A percentile compares a stretch with the other conserved stretches of the same genome.
Conservation (phyloP, 2,113 vertebrate species). For the Cebidichthys violaceus region DNA sequence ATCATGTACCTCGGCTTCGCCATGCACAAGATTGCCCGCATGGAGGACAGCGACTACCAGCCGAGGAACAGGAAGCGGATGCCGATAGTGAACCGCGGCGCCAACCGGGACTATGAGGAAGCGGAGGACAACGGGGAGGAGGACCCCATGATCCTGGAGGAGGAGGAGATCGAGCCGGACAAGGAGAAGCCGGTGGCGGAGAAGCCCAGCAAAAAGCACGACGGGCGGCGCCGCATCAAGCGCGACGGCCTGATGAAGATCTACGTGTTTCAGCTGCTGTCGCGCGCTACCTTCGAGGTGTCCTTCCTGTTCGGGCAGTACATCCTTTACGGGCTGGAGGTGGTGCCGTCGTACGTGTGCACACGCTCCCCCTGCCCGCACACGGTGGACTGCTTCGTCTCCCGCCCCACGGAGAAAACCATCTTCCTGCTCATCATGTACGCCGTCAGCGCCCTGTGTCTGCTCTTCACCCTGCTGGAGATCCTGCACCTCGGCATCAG, state of each 20-base stretch:
- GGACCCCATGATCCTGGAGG: constrained; percentile 93
- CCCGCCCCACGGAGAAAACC: constrained; percentile 92
- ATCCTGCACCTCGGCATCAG: constrained; percentile 90
- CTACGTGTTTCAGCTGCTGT: constrained; percentile 89
- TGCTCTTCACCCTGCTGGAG: constrained; percentile 89
- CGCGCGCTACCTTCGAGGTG: constrained; percentile 85
- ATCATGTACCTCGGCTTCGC: constrained; percentile 93
- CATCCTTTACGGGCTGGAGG: constrained; percentile 88
- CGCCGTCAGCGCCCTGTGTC: constrained; percentile 87
- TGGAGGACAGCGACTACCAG: constrained; percentile 78
- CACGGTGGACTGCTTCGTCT: constrained; percentile 92
- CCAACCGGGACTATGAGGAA: constrained; percentile 89
- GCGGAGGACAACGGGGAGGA: constrained; percentile 91
- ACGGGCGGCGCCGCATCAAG: constrained; percentile 89
- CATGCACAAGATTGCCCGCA: constrained; percentile 90
- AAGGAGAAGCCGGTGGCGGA: constrained; percentile 71
- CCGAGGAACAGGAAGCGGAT: constrained; percentile 74
- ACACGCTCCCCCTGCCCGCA: constrained; percentile 89
- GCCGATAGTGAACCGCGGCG: constrained; percentile 85
- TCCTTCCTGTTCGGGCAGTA: constrained; percentile 92
- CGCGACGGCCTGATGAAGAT: constrained; percentile 92
- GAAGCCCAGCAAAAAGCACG: constrained; percentile 83
- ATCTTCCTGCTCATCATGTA: constrained; percentile 95
- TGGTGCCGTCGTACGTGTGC: constrained; percentile 88
- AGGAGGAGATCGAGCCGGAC: constrained; percentile 89